Evolutionary conservation across 2,888 invertebrate species (phyloP), one percentile per base, ranked within the genome.

Genomic region (Notocelia uddmanniana): DNA sequence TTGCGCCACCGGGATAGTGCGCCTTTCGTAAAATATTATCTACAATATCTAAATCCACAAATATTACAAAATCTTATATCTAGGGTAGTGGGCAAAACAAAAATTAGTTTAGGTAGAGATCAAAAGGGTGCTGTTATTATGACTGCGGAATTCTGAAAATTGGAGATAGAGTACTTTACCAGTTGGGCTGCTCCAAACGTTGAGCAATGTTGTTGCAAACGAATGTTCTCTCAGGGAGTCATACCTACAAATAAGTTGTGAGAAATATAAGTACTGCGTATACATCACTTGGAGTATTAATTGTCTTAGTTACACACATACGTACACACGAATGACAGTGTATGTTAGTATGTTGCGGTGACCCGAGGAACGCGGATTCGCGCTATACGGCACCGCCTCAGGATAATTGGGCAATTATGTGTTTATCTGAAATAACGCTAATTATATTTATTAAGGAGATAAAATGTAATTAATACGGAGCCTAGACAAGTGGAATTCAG

Each of bases 371-470:
- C 68, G 68, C 68, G 68, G 68, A 68, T 50, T 66, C 54, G 23
- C 66, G 26, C 66, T 57, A 55, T 66, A 50, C 68, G 45, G 68
- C 68, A 66, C 68, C 68, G 58, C 26, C 58, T 50, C 18, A 11
- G 50, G 58, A 50, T 68, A 68, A 68, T 68, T 68, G 68, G 68
- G 18, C 50, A 57, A 68, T 68, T 68, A 68, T 59, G 50, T 68
- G 50, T 68, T 68, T 68, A 68, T 59, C 68, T 68, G 58, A 26
- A 68, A 58, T 54, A 66, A 52, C 41, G 45, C 41, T 68, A 68
- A 68, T 68, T 68, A 68, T 59, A 59, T 58, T 59, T 68, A 68
- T 68, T 57, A 68, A 68, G 58, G 50, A 57, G 66, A 66, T 66
- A 66, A 68, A 59, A 48, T 59, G 68, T 59, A 68, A 68, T 68